Base-by-base conservation (phyloP, 2,888 invertebrate species). In the Zygaena filipendulae region DNA sequence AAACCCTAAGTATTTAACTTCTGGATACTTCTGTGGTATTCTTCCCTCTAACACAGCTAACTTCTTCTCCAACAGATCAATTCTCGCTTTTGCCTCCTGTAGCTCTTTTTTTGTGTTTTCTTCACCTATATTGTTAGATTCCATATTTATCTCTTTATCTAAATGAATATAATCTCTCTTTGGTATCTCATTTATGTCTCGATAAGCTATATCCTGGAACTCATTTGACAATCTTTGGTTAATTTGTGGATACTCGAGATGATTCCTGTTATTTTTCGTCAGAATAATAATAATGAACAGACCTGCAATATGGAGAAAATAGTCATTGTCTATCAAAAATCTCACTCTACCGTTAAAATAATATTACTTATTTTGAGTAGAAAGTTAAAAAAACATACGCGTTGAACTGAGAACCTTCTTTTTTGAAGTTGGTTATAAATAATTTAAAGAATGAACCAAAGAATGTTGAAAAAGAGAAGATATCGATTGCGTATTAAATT, bases 1-100 rank as follows among this genome's bases (percentile, higher is more conserved):
- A 60, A 96, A 96, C 44, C 95, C 95, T 9, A 95, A 81, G 59
- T 94, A 95, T 59, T 90, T 91, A 0, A 98, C 96, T 58, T 91
- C 88, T 0, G 95, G 96, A 75, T 90, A 96, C 43, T 88, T 88
- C 48, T 92, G 92, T 1, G 91, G 89, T 23, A 91, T 83, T 50
- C 86, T 82, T 3, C 84, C 82, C 58, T 92, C 92, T 24, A 93
- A 60, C 27, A 85, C 77, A 27, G 83, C 82, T 20, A 93, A 75
- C 68, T 90, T 90, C 38, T 85, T 84, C 59, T 91, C 90, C 28
- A 93, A 57, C 29, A 84, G 84, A 20, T 81, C 77, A 37, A 92
- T 83, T 45, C 84, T 83, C 14, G 66, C 66, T 39, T 83, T 84
- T 1, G 89, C 88, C 43, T 87, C 85, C 35, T 81, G 67, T 11